Conservation (phyloP, 2,797 vertebrate genomes). For the Enteromius trimaculatus region DNA sequence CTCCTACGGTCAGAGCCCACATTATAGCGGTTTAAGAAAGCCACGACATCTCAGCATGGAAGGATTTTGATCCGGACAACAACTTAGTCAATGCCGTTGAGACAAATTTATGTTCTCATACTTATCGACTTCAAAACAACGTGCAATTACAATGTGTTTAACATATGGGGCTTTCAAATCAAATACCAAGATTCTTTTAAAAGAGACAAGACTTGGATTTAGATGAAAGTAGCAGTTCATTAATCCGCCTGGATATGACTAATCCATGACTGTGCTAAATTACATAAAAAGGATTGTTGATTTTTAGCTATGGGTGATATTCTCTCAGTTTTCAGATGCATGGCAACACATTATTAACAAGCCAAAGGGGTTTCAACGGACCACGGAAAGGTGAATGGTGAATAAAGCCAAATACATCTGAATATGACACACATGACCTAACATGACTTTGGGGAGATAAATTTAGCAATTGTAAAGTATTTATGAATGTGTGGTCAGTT, state of each 20-base stretch:
- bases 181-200: neutral
- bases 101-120: constrained; percentile 7
- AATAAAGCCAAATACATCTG: constrained; percentile 72
- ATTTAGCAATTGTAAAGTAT: constrained; percentile 65
- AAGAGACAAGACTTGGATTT: neutral
- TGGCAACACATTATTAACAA: constrained; percentile 71
- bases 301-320: constrained; percentile 57
- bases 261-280: constrained; percentile 61
- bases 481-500: constrained; percentile 70
- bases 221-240: neutral
- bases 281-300: constrained; percentile 57
- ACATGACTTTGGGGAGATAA: constrained; percentile 65
- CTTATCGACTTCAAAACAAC: constrained; percentile 16
- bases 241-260: constrained; percentile 66
- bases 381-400: constrained; percentile 70
- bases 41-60: constrained; percentile 15
- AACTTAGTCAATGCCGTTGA: neutral
- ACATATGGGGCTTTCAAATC: constrained; percentile 24
- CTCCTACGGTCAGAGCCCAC: neutral
- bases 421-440: constrained; percentile 76
- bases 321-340: constrained; percentile 65
- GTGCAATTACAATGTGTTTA: constrained; percentile 2
- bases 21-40: constrained; percentile 19
- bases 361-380: constrained; percentile 61
- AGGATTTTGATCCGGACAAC: neutral